Evolutionary conservation across 1,140 invertebrate genomes (phyloP).

Genomic region (Leptinotarsa lineolata): DNA sequence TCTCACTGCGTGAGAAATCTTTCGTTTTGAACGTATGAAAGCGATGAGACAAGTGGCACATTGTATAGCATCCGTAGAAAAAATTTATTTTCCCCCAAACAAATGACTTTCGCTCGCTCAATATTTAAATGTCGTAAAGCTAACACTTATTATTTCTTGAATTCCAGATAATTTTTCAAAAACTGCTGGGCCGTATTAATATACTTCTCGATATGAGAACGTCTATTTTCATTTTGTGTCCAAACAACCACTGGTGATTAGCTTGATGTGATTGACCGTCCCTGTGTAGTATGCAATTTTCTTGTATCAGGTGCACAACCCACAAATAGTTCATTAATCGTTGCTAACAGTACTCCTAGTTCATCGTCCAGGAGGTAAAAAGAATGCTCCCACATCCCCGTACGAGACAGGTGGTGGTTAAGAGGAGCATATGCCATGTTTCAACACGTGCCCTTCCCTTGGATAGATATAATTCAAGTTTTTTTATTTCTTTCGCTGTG

Average conservation of each 20-base stretch:
- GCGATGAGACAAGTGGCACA: no score
- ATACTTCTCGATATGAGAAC: no score
- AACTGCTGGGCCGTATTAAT: no score
- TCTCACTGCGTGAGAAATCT: no score
- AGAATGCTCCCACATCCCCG: slow-evolving; percentile 1
- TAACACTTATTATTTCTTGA: no score
- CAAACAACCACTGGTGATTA: not conserved
- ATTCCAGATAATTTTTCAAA: no score
- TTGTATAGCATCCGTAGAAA: no score
- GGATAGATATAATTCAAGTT: not conserved
- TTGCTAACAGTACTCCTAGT: not conserved
- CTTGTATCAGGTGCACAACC: not conserved
- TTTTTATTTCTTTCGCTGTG: not conserved
- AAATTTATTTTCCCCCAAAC: no score
- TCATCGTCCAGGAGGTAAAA: not conserved
- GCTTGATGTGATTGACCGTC: not conserved
- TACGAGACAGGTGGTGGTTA: not conserved
- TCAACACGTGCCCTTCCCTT: not conserved
- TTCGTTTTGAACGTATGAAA: no score
- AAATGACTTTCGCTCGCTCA: no score
- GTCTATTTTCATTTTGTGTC: no score
- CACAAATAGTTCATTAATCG: slow-evolving; percentile 1
- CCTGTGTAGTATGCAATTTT: not conserved
- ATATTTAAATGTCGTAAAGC: no score
- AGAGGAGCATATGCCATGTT: not conserved